Conservation (phyloP, 2,113 vertebrate genomes). For the Cryptomyrus ogoouensis region DNA sequence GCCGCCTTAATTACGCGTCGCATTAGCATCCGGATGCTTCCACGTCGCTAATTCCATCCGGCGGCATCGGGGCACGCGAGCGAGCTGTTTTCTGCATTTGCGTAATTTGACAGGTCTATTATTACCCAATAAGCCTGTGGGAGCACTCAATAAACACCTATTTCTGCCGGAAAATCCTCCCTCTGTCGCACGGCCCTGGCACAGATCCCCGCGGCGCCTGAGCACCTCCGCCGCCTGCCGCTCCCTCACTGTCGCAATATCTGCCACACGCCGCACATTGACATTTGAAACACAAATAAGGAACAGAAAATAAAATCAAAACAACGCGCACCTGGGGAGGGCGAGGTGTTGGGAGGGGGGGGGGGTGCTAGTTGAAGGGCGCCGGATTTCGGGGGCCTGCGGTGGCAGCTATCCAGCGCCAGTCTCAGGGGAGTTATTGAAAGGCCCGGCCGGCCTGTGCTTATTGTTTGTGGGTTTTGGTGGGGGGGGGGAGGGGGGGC, state of each 20-base stretch:
- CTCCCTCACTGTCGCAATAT: slow-evolving; percentile 48
- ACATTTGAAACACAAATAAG: slow-evolving; percentile 77
- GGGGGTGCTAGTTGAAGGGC: slow-evolving; percentile 38
- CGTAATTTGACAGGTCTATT: slow-evolving; percentile 77
- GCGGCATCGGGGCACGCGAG: slow-evolving; percentile 38
- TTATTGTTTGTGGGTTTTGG: not conserved
- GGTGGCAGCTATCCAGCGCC: slow-evolving; percentile 29
- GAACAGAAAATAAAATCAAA: slow-evolving; percentile 32
- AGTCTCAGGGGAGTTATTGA: slow-evolving; percentile 49
- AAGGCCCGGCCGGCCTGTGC: not conserved
- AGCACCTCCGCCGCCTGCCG: slow-evolving; percentile 46
- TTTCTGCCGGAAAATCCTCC: slow-evolving; percentile 68
- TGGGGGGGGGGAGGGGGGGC: not conserved
- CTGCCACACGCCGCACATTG: slow-evolving; percentile 61
- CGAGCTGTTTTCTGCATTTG: slow-evolving; percentile 67
- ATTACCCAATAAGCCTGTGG: slow-evolving; percentile 71
- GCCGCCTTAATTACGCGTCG: slow-evolving; percentile 67
- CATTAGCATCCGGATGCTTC: slow-evolving; percentile 70
- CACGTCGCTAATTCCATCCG: slow-evolving; percentile 67
- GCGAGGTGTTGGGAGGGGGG: not conserved
- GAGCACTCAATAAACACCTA: slow-evolving; percentile 74
- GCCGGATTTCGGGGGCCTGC: slow-evolving; percentile 51
- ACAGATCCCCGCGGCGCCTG: slow-evolving; percentile 61
- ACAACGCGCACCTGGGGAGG: not conserved
- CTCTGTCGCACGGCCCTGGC: slow-evolving; percentile 57